Percentiles rank a stretch among this genome's conserved stretches.
Evolutionary conservation across 2,888 invertebrate genomes (phyloP).

Genomic region (Rhimphoctona megacephalus): DNA sequence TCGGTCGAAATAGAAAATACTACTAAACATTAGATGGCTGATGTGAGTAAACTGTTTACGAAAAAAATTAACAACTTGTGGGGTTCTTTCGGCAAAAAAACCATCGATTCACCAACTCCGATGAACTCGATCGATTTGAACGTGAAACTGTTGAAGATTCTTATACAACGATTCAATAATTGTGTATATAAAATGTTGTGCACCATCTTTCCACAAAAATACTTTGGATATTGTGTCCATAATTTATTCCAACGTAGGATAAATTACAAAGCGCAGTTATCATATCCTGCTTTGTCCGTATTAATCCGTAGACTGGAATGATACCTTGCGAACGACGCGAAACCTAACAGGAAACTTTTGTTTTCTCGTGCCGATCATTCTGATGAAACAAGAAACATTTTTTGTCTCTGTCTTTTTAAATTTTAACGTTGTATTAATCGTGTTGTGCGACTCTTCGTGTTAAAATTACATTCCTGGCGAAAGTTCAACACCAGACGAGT

Average conservation of each 20-base stretch:
- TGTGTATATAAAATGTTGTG: too few relatives aligned
- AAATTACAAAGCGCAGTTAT: conserved; percentile 49
- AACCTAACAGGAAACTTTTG: conserved; percentile 35
- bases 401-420: conserved; percentile 10
- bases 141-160: too few relatives aligned
- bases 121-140: background rate
- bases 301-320: background rate
- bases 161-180: too few relatives aligned
- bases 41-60: conserved; percentile 56
- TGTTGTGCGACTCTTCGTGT: background rate
- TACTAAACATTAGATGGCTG: conserved; percentile 19
- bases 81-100: conserved; percentile 62
- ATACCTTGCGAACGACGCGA: conserved; percentile 37
- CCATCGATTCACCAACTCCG: conserved; percentile 1
- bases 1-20: conserved; percentile 57
- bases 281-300: background rate
- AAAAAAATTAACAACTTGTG: conserved; percentile 69
- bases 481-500: background rate
- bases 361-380: conserved; percentile 63
- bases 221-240: background rate
- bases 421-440: conserved; percentile 9
- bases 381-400: background rate
- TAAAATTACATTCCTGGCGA: background rate
- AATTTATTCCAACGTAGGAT: background rate
- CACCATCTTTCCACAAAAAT: background rate